Evolutionary conservation across 1,140 invertebrate species (phyloP).

Genomic region (Goniozus legneri): DNA sequence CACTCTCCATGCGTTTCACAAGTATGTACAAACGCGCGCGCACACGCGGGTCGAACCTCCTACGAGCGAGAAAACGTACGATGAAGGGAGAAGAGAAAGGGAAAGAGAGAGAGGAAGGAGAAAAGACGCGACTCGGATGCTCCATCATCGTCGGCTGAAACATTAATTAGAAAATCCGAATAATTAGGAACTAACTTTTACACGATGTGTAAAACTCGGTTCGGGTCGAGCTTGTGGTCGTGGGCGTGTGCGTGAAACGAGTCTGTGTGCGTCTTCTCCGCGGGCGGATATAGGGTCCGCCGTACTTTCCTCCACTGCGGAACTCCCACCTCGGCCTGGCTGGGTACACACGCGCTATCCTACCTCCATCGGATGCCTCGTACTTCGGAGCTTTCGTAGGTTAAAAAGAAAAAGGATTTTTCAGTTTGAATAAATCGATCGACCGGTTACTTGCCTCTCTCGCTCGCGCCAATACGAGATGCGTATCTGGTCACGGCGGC

Average conservation of each 20-base stretch:
- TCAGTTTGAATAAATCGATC: slow-evolving; percentile 41
- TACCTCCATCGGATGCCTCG: not conserved
- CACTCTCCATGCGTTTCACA: too few relatives aligned
- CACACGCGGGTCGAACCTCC: slow-evolving; percentile 4
- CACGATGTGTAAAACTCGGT: slow-evolving; percentile 33
- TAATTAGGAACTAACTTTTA: slow-evolving; percentile 53
- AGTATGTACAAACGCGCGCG: too few relatives aligned
- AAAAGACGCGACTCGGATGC: slow-evolving; percentile 33
- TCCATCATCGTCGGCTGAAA: slow-evolving; percentile 46
- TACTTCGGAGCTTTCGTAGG: slow-evolving; percentile 13
- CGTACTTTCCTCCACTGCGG: slow-evolving; percentile 13
- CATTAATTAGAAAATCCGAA: slow-evolving; percentile 55
- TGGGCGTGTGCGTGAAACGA: slow-evolving; percentile 17
- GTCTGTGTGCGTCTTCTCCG: too few relatives aligned
- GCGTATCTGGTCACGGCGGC: slow-evolving; percentile 48
- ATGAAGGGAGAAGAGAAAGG: slow-evolving; percentile 31
- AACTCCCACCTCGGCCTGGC: not conserved
- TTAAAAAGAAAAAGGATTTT: slow-evolving; percentile 30
- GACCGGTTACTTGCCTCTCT: slow-evolving; percentile 30
- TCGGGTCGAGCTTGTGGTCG: slow-evolving; percentile 9
- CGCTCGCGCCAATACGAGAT: slow-evolving; percentile 28
- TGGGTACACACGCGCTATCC: not conserved
- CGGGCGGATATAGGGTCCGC: slow-evolving; percentile 1
- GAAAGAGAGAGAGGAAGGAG: slow-evolving; percentile 33
- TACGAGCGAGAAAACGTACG: slow-evolving; percentile 11